Evolutionary conservation across 2,113 vertebrate species (phyloP).

Genomic region (Notarius lentiginosus): DNA sequence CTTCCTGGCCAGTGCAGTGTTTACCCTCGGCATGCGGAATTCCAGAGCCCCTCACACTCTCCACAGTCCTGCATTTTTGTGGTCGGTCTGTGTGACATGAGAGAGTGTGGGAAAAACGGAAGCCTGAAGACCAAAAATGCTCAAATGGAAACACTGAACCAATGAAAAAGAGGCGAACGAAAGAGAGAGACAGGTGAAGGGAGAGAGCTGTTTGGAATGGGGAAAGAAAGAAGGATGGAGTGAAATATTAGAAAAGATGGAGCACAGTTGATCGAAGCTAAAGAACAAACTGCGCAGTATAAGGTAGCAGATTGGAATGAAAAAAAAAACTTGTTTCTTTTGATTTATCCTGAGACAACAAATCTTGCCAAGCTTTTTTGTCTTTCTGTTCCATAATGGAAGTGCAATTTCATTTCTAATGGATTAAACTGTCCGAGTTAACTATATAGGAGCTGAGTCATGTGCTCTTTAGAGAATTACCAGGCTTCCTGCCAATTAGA

Average conservation of each 20-base stretch:
- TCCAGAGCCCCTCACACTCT: conserved; percentile 85
- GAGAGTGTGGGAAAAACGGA: conserved; percentile 98
- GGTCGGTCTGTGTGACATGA: conserved; percentile 91
- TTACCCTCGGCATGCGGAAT: conserved; percentile 85
- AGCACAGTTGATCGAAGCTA: neutral
- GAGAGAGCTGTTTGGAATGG: neutral
- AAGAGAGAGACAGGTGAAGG: conserved; percentile 31
- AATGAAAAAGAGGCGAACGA: conserved; percentile 35
- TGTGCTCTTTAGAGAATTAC: conserved; percentile 32
- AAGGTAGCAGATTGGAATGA: conserved; percentile 65
- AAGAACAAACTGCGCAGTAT: conserved; percentile 53
- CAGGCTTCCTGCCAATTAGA: conserved; percentile 33
- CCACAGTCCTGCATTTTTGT: conserved; percentile 89
- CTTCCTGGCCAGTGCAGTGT: conserved; percentile 81
- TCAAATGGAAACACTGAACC: conserved; percentile 76
- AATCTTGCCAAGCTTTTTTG: neutral
- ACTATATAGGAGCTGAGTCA: conserved; percentile 31
- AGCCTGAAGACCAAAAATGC: conserved; percentile 88
- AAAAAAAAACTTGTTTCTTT: conserved; percentile 68
- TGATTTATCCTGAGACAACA: conserved; percentile 37
- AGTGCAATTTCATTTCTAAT: conserved; percentile 10
- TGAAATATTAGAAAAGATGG: conserved; percentile 46
- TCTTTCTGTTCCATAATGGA: conserved; percentile 9
- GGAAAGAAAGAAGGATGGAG: conserved; percentile 52
- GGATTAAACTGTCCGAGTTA: conserved; percentile 5